phyloP scores from a whole-genome alignment of 2,113 vertebrate genomes.

The Brienomyrus brachyistius region DNA sequence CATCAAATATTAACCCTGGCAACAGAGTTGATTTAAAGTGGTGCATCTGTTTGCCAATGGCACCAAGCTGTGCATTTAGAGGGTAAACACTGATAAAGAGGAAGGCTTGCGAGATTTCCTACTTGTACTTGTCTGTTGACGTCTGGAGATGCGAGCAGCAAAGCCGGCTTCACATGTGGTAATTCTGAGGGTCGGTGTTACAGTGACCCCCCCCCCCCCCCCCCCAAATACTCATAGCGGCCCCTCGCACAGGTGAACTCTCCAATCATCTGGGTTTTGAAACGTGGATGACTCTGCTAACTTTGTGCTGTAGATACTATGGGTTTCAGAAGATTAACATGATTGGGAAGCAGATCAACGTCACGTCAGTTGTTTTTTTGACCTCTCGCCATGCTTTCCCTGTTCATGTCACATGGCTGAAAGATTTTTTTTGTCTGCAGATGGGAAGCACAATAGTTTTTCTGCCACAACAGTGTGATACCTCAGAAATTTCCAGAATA shows the following conservation, averaged over 20 bases:
- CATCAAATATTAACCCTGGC: background rate
- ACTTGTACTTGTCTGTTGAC: background rate
- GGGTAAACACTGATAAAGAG: background rate
- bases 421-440: background rate
- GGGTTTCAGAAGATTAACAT: background rate
- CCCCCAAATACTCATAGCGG: background rate
- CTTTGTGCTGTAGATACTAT: background rate
- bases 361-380: background rate
- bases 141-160: background rate
- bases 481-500: background rate
- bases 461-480: background rate
- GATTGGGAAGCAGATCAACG: background rate
- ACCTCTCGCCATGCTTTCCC: background rate
- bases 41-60: background rate
- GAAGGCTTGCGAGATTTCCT: background rate
- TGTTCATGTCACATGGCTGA: background rate
- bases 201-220: background rate
- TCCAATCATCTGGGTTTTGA: background rate
- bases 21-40: background rate
- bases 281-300: background rate
- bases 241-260: background rate
- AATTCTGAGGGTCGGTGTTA: background rate
- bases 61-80: background rate
- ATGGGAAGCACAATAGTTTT: background rate
- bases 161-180: background rate